These are phyloP conservation scores for Danio jaintianensis DNA, from an alignment of 2,797 vertebrate species.

Conservation along the genomic window DNA sequence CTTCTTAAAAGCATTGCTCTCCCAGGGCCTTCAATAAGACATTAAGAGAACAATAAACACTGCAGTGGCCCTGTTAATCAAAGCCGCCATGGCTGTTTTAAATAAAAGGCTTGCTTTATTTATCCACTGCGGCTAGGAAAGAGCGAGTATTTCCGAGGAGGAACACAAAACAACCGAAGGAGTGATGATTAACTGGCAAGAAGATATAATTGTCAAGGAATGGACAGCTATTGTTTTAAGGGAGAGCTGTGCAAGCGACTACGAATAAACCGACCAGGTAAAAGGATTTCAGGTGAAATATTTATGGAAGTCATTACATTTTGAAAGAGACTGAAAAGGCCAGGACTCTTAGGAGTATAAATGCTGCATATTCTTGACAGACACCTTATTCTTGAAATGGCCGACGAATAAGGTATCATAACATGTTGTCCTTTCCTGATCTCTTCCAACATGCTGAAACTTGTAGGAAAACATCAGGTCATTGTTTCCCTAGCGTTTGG, in stretches of 20 bases:
- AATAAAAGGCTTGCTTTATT: constrained; percentile 55
- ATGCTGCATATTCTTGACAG: neutral
- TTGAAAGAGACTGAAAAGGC: neutral
- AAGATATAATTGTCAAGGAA: constrained; percentile 22
- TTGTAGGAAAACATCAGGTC: neutral
- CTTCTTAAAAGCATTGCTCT: constrained; percentile 70
- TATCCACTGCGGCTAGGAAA: constrained; percentile 28
- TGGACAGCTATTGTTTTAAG: constrained; percentile 20
- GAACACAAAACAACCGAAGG: constrained; percentile 22
- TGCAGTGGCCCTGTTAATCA: constrained; percentile 63
- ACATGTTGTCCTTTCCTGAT: constrained; percentile 3
- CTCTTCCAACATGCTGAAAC: constrained; percentile 2
- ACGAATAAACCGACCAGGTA: neutral
- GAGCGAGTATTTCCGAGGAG: constrained; percentile 7
- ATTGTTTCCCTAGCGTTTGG: neutral
- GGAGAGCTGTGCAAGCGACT: neutral
- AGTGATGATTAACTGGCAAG: constrained; percentile 10
- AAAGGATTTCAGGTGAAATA: too few species aligned
- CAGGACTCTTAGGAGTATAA: constrained; percentile 6
- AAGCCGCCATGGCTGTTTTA: constrained; percentile 53
- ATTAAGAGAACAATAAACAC: constrained; percentile 70
- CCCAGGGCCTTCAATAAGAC: constrained; percentile 67
- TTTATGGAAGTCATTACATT: constrained; percentile 6
- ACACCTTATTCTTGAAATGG: neutral
- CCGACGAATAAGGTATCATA: neutral